phyloP scores from a whole-genome alignment of 2,797 vertebrate species.

The Malurus splendens region DNA sequence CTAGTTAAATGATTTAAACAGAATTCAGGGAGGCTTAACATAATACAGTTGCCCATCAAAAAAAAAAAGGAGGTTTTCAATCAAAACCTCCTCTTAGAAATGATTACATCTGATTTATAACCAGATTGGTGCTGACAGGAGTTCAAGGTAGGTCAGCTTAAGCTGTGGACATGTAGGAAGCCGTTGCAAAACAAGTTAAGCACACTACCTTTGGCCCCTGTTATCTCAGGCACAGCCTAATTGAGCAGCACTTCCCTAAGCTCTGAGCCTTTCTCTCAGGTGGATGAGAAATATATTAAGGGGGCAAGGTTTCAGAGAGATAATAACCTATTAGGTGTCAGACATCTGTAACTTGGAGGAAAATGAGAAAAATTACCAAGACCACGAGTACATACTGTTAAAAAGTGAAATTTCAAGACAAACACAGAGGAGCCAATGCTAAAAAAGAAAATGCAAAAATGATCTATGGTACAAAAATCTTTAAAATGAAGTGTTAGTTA shows the following conservation, averaged over 20 bases:
- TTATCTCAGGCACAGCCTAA: background rate
- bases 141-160: background rate
- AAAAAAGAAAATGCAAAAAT: background rate
- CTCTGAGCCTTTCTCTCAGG: background rate
- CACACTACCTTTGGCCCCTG: background rate
- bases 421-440: background rate
- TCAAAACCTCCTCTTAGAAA: background rate
- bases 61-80: background rate
- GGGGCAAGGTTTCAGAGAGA: background rate
- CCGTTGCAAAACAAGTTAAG: background rate
- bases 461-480: background rate
- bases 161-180: background rate
- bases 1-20: background rate
- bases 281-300: background rate
- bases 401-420: background rate
- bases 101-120: background rate
- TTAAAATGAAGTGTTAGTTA: background rate
- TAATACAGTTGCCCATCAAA: background rate
- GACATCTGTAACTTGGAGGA: background rate
- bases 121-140: background rate
- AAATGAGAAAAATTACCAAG: background rate
- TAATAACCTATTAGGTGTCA: background rate
- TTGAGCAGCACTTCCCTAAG: background rate
- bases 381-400: background rate
- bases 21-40: background rate